These are phyloP conservation scores for Azemiops feae DNA, from an alignment of 2,113 vertebrate species.

Conservation along the genomic window DNA sequence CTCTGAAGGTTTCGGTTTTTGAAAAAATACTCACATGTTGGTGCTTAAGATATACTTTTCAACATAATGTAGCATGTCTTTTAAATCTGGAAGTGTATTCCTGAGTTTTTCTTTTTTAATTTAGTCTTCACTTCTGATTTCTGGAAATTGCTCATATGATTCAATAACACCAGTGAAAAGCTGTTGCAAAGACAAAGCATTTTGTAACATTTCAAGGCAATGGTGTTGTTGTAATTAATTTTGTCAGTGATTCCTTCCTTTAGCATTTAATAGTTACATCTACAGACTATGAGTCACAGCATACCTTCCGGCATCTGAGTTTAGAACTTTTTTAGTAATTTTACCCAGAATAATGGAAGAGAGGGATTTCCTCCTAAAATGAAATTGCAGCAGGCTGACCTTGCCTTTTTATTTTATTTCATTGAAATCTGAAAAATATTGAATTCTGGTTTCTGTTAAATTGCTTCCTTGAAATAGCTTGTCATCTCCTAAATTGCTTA, in stretches of 20 bases:
- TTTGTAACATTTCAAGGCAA: constrained; percentile 53
- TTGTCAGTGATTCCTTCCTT: constrained; percentile 49
- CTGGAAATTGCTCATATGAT: constrained; percentile 52
- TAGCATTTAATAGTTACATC: constrained; percentile 46
- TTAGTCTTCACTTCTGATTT: constrained; percentile 29
- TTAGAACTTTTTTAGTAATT: constrained; percentile 20
- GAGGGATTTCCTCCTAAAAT: constrained; percentile 36
- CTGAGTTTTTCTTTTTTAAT: constrained; percentile 32
- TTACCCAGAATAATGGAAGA: neutral
- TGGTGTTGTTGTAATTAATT: constrained; percentile 57
- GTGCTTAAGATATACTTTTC: constrained; percentile 17
- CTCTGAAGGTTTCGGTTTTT: neutral
- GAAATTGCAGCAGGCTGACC: constrained; percentile 29
- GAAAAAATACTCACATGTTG: neutral
- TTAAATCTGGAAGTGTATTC: neutral
- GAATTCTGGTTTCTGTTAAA: neutral
- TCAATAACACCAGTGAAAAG: constrained; percentile 49
- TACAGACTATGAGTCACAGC: constrained; percentile 58
- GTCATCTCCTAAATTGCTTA: neutral
- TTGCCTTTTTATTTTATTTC: constrained; percentile 17
- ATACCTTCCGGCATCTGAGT: constrained; percentile 48
- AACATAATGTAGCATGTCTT: constrained; percentile 37
- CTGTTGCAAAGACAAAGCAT: constrained; percentile 47
- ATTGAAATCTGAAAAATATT: constrained; percentile 30
- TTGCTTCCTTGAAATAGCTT: neutral